Percentiles rank a stretch among this genome's conserved stretches.
phyloP scores from a whole-genome alignment of 2,797 vertebrate genomes.

The Lophotriccus pileatus region DNA sequence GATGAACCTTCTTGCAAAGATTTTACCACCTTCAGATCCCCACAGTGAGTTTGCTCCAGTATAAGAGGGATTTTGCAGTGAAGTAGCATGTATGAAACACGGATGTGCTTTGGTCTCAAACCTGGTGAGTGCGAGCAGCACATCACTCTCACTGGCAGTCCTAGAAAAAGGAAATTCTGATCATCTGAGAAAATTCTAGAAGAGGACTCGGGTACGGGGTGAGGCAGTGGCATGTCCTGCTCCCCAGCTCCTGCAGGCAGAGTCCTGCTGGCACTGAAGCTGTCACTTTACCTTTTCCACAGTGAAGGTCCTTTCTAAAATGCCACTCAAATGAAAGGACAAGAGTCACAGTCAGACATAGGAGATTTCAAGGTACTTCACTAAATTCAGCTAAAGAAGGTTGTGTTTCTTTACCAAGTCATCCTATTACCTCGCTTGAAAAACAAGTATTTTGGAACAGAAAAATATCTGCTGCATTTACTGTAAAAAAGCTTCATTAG shows the following conservation, averaged over 20 bases:
- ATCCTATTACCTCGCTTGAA: background rate
- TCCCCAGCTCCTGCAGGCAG: background rate
- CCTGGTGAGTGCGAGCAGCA: background rate
- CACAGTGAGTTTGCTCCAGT: background rate
- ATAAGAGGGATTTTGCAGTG: background rate
- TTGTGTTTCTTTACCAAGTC: background rate
- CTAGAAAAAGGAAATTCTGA: background rate
- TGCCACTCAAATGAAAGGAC: background rate
- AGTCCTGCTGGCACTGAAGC: background rate
- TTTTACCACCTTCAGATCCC: background rate
- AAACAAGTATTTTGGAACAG: background rate
- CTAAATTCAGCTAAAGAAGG: background rate
- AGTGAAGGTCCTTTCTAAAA: background rate
- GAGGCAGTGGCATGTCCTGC: background rate
- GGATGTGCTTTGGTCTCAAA: background rate
- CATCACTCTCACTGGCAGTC: background rate
- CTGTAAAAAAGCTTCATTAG: background rate
- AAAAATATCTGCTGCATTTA: background rate
- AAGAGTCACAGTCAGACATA: background rate
- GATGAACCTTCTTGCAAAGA: background rate
- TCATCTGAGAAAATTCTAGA: background rate
- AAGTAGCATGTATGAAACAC: fast-evolving
- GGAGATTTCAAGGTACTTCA: background rate
- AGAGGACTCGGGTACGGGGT: fast-evolving
- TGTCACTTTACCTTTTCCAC: background rate